Percentiles rank a stretch among this genome's conserved stretches.
These are phyloP conservation scores for Portunus trituberculatus DNA, from an alignment of 1,140 invertebrate genomes.

Conservation along the genomic window DNA sequence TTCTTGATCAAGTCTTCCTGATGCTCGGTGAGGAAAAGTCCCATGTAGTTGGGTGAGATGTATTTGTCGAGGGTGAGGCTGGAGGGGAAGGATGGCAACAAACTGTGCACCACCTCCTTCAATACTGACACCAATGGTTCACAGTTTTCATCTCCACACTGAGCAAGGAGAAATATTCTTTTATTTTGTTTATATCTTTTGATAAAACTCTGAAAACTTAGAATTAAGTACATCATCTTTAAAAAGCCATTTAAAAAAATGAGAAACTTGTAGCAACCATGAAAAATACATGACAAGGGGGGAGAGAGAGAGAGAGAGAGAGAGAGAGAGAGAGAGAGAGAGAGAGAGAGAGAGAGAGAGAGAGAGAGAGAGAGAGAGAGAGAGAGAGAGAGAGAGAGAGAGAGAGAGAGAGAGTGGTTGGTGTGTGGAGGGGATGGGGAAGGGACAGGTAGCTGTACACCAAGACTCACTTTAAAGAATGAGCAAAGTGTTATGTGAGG, in stretches of 20 bases:
- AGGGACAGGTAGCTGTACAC: too few species aligned
- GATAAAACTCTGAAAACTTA: neutral
- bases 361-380: too few species aligned
- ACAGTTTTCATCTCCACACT: slow-evolving; percentile 72
- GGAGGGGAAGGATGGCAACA: slow-evolving; percentile 67
- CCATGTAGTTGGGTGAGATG: slow-evolving; percentile 92
- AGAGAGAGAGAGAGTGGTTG: too few species aligned
- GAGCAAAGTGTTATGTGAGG: slow-evolving; percentile 94
- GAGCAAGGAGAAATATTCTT: neutral
- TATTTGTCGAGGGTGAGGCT: slow-evolving; percentile 85
- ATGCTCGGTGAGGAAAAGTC: slow-evolving; percentile 89
- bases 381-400: too few species aligned
- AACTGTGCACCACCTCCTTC: slow-evolving; percentile 67
- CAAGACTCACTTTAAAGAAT: slow-evolving; percentile 88
- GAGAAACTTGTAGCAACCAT: too few species aligned
- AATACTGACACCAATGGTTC: slow-evolving; percentile 59
- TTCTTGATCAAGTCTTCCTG: slow-evolving; percentile 88
- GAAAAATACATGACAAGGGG: too few species aligned
- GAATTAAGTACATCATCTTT: too few species aligned
- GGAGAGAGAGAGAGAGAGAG: too few species aligned
- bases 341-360: too few species aligned
- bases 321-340: too few species aligned
- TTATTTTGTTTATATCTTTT: neutral
- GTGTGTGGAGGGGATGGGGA: too few species aligned
- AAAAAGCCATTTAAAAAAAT: too few species aligned